Evolutionary conservation across 2,797 vertebrate genomes (phyloP).

Genomic region (Melanotaenia parkinsoni): DNA sequence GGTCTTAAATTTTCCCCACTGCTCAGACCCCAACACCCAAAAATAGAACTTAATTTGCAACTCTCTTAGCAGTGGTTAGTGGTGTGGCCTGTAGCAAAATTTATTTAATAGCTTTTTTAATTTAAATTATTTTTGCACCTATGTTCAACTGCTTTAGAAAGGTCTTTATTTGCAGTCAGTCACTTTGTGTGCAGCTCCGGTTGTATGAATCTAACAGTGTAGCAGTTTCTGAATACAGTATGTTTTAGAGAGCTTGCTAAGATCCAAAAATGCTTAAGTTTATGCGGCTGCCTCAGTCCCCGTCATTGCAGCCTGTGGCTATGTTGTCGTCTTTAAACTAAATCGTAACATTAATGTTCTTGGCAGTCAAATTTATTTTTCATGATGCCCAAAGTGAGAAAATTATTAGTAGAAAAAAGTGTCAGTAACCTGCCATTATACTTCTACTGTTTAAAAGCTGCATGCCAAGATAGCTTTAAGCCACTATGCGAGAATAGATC

Average conservation of each 20-base stretch:
- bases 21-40: not conserved
- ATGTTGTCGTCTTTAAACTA: not conserved
- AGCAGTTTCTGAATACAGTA: not conserved
- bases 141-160: no score
- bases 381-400: not conserved
- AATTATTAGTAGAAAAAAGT: conserved; percentile 1
- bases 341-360: not conserved
- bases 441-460: conserved; percentile 21
- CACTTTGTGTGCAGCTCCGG: no score
- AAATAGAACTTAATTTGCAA: not conserved
- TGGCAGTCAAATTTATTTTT: not conserved
- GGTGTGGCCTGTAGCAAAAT: not conserved
- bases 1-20: not conserved
- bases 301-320: not conserved
- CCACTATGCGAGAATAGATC: not conserved
- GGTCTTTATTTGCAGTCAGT: no score
- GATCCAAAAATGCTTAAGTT: not conserved
- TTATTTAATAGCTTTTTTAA: not conserved
- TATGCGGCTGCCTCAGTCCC: not conserved
- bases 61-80: not conserved
- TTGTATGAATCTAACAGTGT: not conserved
- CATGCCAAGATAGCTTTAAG: not conserved
- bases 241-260: not conserved
- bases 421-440: conserved; percentile 28
- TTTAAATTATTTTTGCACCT: not conserved